Percentiles rank a stretch among this genome's conserved stretches.
Evolutionary conservation across 2,888 invertebrate genomes (phyloP).

Genomic region (Eustalomyia histrio): DNA sequence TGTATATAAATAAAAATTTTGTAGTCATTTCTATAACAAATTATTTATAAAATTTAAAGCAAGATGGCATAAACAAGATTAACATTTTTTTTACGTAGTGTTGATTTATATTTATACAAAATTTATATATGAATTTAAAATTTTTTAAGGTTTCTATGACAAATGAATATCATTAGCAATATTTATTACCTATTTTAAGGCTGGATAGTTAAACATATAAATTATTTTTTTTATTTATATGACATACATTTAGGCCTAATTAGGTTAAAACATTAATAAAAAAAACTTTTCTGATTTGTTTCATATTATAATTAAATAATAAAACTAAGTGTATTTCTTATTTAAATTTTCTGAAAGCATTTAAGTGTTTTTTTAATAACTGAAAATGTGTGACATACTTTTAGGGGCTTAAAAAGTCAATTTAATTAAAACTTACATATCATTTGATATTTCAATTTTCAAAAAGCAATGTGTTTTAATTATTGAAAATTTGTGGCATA

Average conservation of each 20-base stretch:
- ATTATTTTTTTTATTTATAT: not conserved
- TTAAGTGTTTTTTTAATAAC: not conserved
- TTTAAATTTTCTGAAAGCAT: not conserved
- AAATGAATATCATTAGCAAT: not conserved
- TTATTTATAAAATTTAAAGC: not conserved
- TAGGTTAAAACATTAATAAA: no score
- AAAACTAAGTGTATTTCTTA: not conserved
- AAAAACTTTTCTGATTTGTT: no score
- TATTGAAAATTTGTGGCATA: not conserved
- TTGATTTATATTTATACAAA: not conserved
- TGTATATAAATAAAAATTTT: no score
- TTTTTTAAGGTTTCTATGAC: no score
- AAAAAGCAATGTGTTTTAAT: not conserved
- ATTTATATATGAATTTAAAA: not conserved
- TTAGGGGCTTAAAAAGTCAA: not conserved
- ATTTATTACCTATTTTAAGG: not conserved
- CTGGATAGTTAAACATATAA: not conserved
- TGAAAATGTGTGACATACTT: not conserved
- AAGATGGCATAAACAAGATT: not conserved
- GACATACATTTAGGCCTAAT: not conserved
- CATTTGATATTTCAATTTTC: not conserved
- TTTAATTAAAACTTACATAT: no score
- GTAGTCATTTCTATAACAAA: not conserved
- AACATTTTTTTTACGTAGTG: not conserved
- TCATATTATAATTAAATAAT: not conserved